Percentiles rank a stretch among this genome's conserved stretches.
phyloP scores from a whole-genome alignment of 2,113 vertebrate genomes.

The Bufo gargarizans region DNA sequence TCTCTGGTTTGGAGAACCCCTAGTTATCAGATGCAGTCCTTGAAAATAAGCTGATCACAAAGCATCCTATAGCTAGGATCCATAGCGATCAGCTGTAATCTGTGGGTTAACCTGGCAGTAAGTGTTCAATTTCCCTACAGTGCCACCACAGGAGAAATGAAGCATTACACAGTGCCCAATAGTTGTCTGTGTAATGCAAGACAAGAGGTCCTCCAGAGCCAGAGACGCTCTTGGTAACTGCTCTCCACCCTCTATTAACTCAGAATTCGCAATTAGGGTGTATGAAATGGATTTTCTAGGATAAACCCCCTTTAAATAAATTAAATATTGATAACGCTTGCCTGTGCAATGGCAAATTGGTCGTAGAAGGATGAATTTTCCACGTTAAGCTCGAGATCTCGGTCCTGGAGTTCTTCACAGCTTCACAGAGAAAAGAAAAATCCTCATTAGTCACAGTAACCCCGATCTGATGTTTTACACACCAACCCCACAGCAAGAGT shows the following conservation, averaged over 20 bases:
- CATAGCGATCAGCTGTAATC: not conserved
- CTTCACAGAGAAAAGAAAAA: conserved; percentile 65
- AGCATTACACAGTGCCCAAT: not conserved
- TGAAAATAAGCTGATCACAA: too few relatives aligned
- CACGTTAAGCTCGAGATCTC: conserved; percentile 87
- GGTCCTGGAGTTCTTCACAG: conserved; percentile 90
- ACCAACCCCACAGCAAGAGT: too few relatives aligned
- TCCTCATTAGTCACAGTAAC: not conserved
- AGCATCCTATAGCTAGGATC: too few relatives aligned
- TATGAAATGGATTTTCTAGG: too few relatives aligned
- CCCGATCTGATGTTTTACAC: not conserved
- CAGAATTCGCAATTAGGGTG: not conserved
- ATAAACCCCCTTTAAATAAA: not conserved
- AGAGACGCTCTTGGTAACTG: not conserved
- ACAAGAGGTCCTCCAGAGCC: not conserved
- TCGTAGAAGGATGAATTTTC: conserved; percentile 96
- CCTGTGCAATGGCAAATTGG: conserved; percentile 95
- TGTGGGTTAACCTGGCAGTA: not conserved
- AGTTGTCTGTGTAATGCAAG: not conserved
- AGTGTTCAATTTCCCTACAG: not conserved
- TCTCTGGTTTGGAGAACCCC: too few relatives aligned
- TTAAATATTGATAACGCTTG: conserved; percentile 58
- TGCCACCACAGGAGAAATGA: not conserved
- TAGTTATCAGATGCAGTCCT: too few relatives aligned
- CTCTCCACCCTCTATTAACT: not conserved